phyloP scores from a whole-genome alignment of 1,140 invertebrate species.

The Branchinecta lindahli region DNA sequence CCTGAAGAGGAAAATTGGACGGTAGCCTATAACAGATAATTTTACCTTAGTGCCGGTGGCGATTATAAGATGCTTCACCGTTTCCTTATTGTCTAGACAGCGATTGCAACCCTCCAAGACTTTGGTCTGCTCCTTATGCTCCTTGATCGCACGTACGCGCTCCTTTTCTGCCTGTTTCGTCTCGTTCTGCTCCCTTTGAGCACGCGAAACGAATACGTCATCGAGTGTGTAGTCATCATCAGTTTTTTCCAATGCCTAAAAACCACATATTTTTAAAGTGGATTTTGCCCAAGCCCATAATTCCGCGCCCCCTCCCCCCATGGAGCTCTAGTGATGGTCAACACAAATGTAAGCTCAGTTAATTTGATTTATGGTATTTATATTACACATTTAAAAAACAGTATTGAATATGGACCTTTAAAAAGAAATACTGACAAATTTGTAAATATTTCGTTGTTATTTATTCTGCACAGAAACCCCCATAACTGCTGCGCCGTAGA shows the following conservation, averaged over 20 bases:
- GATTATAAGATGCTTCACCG: conserved; percentile 64
- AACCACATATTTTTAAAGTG: conserved; percentile 16
- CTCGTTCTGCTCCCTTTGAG: conserved; percentile 42
- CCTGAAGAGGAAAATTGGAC: no score
- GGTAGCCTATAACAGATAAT: not conserved
- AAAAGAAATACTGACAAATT: no score
- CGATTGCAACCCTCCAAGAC: conserved; percentile 60
- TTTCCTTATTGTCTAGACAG: conserved; percentile 62
- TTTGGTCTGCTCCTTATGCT: conserved; percentile 49
- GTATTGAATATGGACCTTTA: no score
- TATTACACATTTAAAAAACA: no score
- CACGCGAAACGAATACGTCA: conserved; percentile 66
- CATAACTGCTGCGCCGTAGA: no score
- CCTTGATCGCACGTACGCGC: conserved; percentile 48
- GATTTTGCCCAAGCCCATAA: conserved; percentile 7
- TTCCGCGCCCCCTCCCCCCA: no score
- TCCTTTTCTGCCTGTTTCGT: conserved; percentile 47
- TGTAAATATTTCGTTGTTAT: no score
- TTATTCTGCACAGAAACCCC: no score
- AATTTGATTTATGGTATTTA: no score
- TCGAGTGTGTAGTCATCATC: conserved; percentile 61
- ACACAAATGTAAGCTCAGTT: no score
- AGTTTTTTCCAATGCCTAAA: conserved; percentile 41
- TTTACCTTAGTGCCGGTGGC: conserved; percentile 54
- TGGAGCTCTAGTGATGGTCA: no score